Conservation (phyloP, 2,797 vertebrate genomes). For the Pipistrellus kuhlii region DNA sequence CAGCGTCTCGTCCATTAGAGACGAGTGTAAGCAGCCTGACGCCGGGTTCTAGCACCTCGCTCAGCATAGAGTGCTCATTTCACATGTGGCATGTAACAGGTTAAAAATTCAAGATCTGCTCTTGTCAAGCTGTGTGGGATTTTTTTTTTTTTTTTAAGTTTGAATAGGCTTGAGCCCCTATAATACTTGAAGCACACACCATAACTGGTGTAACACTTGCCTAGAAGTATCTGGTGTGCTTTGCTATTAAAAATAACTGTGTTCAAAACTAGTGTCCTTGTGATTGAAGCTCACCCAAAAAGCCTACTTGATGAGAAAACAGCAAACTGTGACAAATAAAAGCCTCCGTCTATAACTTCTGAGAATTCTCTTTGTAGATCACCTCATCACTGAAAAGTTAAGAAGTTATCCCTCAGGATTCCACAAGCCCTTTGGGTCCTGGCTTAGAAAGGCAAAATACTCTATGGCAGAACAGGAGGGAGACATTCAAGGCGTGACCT, state of each 20-base stretch:
- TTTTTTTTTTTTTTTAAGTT: not conserved
- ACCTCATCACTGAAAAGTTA: not conserved
- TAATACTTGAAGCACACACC: conserved; percentile 34
- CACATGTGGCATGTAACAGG: not conserved
- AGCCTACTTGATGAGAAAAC: not conserved
- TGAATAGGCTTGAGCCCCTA: not conserved
- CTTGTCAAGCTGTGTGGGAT: not conserved
- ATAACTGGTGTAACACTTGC: not conserved
- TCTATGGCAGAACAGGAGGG: not conserved
- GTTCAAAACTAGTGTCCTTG: not conserved
- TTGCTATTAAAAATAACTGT: not conserved
- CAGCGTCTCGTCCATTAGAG: not conserved
- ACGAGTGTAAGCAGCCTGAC: not conserved
- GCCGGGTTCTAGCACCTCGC: not conserved
- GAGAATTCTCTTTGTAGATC: not conserved
- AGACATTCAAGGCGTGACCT: not conserved
- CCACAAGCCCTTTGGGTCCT: not conserved
- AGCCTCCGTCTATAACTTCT: not conserved
- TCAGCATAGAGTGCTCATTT: not conserved
- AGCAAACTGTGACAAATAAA: not conserved
- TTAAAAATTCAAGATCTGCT: conserved; percentile 27
- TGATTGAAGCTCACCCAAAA: not conserved
- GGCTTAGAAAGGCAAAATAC: conserved; percentile 27
- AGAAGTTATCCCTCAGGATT: not conserved
- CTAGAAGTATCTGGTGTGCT: not conserved